These are phyloP conservation scores for Drosophila kepulauana DNA, from an alignment of 1,140 invertebrate genomes.

Conservation along the genomic window DNA sequence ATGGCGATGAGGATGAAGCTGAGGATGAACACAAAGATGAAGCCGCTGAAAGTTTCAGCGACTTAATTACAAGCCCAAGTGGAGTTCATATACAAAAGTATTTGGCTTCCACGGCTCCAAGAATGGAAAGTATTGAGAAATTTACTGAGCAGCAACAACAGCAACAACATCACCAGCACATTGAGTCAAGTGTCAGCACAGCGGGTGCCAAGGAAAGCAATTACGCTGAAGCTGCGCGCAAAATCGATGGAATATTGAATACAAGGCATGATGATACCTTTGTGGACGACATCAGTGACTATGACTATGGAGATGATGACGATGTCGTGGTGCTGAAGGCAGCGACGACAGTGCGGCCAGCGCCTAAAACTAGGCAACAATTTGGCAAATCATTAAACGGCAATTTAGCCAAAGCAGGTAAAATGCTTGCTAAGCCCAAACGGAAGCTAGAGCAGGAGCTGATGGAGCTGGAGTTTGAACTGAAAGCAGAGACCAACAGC, in stretches of 20 bases:
- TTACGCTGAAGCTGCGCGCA: slow-evolving; percentile 68
- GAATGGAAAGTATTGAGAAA: slow-evolving; percentile 14
- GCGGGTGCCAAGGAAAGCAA: slow-evolving; percentile 45
- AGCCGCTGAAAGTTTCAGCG: slow-evolving; percentile 69
- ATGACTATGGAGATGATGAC: slow-evolving; percentile 61
- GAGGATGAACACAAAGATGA: slow-evolving; percentile 18
- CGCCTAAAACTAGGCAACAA: slow-evolving; percentile 58
- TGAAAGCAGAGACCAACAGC: slow-evolving; percentile 32
- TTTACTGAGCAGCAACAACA: not conserved
- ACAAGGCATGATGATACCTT: slow-evolving; percentile 19
- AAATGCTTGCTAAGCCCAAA: slow-evolving; percentile 56
- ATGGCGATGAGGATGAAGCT: slow-evolving; percentile 20
- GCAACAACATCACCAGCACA: not conserved
- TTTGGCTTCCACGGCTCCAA: slow-evolving; percentile 28
- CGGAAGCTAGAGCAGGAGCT: slow-evolving; percentile 15
- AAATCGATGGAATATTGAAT: slow-evolving; percentile 70
- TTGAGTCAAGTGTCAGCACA: slow-evolving; percentile 22
- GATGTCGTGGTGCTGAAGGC: slow-evolving; percentile 5
- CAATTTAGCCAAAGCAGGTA: slow-evolving; percentile 77
- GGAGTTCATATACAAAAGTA: slow-evolving; percentile 44
- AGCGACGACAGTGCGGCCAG: slow-evolving; percentile 16
- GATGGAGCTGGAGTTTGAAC: slow-evolving; percentile 11
- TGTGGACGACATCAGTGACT: slow-evolving; percentile 52
- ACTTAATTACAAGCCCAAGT: slow-evolving; percentile 78
- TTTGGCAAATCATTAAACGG: slow-evolving; percentile 83